These are phyloP conservation scores for Drosophila tristis DNA, from an alignment of 1,140 invertebrate species.

Conservation along the genomic window DNA sequence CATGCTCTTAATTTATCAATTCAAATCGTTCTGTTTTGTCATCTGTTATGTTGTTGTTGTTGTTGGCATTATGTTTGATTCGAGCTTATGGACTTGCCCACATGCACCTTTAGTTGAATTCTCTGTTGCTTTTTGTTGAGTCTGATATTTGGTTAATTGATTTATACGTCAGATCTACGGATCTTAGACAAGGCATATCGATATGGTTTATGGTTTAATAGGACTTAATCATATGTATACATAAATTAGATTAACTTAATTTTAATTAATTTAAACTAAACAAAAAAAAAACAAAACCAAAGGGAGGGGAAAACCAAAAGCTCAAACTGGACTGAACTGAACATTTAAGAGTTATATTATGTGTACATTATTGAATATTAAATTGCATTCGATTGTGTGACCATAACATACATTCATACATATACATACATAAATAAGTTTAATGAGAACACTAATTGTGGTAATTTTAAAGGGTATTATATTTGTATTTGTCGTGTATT, in stretches of 20 bases:
- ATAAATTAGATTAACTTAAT: conserved; percentile 72
- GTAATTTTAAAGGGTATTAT: conserved; percentile 65
- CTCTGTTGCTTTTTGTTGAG: conserved; percentile 37
- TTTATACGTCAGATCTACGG: conserved; percentile 22
- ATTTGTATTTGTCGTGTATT: conserved; percentile 43
- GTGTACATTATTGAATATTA: conserved; percentile 65
- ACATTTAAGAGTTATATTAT: conserved; percentile 76
- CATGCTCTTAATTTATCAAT: conserved; percentile 47
- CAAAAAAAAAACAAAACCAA: conserved; percentile 24
- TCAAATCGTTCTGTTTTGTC: conserved; percentile 6
- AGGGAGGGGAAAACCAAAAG: conserved; percentile 71
- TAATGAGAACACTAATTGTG: conserved; percentile 35
- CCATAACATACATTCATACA: not conserved
- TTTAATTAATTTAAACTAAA: conserved; percentile 65
- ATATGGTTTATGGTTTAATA: conserved; percentile 47
- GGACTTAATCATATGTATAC: conserved; percentile 61
- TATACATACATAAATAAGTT: conserved; percentile 16
- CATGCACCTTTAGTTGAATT: conserved; percentile 33
- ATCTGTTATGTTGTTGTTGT: conserved; percentile 31
- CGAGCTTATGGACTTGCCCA: conserved; percentile 27
- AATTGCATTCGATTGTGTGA: conserved; percentile 66
- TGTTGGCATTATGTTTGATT: conserved; percentile 46
- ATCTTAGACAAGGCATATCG: conserved; percentile 56
- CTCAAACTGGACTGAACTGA: conserved; percentile 83
- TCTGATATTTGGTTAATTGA: conserved; percentile 21